phyloP scores from a whole-genome alignment of 2,888 invertebrate species.

The Meta bourneti region DNA sequence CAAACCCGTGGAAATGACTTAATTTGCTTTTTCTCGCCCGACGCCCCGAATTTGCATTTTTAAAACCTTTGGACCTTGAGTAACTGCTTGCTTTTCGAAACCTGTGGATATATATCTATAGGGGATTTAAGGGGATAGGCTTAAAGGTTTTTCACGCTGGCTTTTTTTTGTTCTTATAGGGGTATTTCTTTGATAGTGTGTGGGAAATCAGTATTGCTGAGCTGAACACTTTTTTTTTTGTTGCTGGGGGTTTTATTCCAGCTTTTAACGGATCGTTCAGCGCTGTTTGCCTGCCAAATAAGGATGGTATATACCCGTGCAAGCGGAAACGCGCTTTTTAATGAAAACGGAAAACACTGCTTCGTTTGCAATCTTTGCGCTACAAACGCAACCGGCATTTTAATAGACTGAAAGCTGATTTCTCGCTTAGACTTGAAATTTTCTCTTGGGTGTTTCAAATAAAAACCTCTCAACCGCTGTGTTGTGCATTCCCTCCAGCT shows the following conservation, averaged over 20 bases:
- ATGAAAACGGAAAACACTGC: slow-evolving; percentile 61
- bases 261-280: slow-evolving; percentile 6
- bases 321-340: slow-evolving; percentile 40
- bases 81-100: slow-evolving; percentile 74
- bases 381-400: slow-evolving; percentile 44
- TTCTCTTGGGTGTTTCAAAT: slow-evolving; percentile 21
- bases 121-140: slow-evolving; percentile 48
- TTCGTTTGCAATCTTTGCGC: slow-evolving; percentile 8
- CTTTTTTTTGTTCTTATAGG: slow-evolving; percentile 34
- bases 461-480: slow-evolving; percentile 5
- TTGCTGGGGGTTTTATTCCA: slow-evolving; percentile 16
- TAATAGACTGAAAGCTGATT: slow-evolving; percentile 31
- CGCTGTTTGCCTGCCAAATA: slow-evolving; percentile 57
- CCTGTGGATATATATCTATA: slow-evolving; percentile 70
- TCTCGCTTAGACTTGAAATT: background rate
- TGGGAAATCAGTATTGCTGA: slow-evolving; percentile 50
- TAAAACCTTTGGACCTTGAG: slow-evolving; percentile 74
- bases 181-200: slow-evolving; percentile 27
- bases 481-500: too few species aligned
- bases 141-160: slow-evolving; percentile 59
- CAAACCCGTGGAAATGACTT: slow-evolving; percentile 75
- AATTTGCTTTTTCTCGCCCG: slow-evolving; percentile 73
- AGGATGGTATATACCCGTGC: slow-evolving; percentile 43
- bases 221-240: slow-evolving; percentile 38
- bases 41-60: slow-evolving; percentile 73